A percentile compares a stretch with the other conserved stretches of the same genome.
These are phyloP conservation scores for Cactoblastis cactorum DNA, from an alignment of 2,888 invertebrate genomes.

Conservation along the genomic window DNA sequence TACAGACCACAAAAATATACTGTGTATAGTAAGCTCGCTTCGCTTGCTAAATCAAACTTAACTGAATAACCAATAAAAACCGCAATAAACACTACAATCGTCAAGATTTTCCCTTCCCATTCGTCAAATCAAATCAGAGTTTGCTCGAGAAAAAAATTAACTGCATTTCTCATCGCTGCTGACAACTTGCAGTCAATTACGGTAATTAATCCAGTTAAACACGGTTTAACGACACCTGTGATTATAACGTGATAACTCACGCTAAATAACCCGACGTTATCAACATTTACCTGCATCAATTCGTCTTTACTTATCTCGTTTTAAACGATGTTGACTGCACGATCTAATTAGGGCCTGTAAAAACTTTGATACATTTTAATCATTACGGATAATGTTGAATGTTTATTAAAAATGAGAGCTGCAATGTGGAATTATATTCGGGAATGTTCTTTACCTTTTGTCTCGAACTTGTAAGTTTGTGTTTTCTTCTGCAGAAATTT, in stretches of 20 bases:
- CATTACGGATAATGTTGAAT: constrained; percentile 20
- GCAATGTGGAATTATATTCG: too few relatives aligned
- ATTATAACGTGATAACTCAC: constrained; percentile 24
- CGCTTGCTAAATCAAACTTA: too few relatives aligned
- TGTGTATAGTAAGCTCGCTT: too few relatives aligned
- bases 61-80: neutral
- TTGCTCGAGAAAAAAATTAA: neutral
- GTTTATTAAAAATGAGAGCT: too few relatives aligned
- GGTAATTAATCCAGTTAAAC: constrained; percentile 18
- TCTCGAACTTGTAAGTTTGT: constrained; percentile 1
- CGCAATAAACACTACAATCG: constrained; percentile 1
- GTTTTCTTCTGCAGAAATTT: neutral
- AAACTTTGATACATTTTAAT: constrained; percentile 55
- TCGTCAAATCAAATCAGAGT: constrained; percentile 9
- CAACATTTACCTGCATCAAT: constrained; percentile 25
- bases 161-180: constrained; percentile 11
- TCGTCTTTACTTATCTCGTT: constrained; percentile 34
- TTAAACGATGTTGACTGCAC: constrained; percentile 37
- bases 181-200: constrained; percentile 23
- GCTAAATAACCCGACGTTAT: constrained; percentile 18
- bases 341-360: constrained; percentile 54
- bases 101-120: constrained; percentile 14
- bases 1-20: too few relatives aligned
- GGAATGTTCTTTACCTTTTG: too few relatives aligned
- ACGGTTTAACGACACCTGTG: constrained; percentile 19